Conservation (phyloP, 2,113 vertebrate species). For the Neogale vison region DNA sequence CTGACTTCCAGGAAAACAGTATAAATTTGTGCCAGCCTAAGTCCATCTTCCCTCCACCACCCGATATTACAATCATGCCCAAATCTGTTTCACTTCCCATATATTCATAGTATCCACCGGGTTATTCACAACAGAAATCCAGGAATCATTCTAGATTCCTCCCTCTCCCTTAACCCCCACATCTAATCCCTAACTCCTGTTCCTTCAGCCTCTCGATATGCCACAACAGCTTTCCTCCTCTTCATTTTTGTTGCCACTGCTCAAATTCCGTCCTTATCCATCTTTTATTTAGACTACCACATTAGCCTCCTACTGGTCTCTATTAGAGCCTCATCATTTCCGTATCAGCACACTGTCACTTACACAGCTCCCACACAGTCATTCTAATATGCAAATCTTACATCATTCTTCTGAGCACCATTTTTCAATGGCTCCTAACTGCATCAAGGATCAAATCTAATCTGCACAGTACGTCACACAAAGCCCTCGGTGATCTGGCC, state of each 20-base stretch:
- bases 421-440: not conserved
- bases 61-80: not conserved
- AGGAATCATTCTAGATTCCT: not conserved
- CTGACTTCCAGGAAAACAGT: not conserved
- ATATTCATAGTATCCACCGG: not conserved
- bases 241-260: not conserved
- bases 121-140: conserved; percentile 27
- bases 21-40: not conserved
- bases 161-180: not conserved
- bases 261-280: not conserved
- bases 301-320: not conserved
- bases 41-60: not conserved
- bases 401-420: not conserved
- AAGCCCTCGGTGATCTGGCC: not conserved
- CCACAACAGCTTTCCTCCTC: not conserved
- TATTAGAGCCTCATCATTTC: not conserved
- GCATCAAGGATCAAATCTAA: conserved; percentile 28
- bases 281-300: not conserved
- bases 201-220: not conserved
- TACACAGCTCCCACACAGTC: not conserved
- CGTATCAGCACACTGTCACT: not conserved
- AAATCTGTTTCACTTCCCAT: not conserved
- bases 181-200: not conserved
- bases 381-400: conserved; percentile 16
- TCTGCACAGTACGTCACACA: not conserved